A percentile compares a stretch with the other conserved stretches of the same genome.
Evolutionary conservation across 2,888 invertebrate species (phyloP).

Genomic region (Andrena flavipes): DNA sequence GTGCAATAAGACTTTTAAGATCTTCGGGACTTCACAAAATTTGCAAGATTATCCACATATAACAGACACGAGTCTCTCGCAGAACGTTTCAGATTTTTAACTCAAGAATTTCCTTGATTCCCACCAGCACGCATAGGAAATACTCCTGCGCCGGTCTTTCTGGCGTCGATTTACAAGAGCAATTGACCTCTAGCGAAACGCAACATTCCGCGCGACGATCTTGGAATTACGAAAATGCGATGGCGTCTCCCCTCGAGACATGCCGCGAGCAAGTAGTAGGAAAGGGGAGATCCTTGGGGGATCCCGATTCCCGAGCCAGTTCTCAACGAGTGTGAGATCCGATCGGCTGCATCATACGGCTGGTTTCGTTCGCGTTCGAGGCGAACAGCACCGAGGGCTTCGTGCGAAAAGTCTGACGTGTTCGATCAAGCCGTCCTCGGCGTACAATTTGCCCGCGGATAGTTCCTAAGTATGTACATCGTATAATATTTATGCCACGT

Average conservation of each 20-base stretch:
- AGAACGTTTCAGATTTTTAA: not conserved
- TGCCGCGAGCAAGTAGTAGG: not conserved
- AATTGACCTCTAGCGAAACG: constrained; percentile 33
- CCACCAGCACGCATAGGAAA: not conserved
- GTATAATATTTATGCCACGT: constrained; percentile 21
- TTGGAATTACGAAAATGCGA: constrained; percentile 28
- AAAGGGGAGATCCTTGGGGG: not conserved
- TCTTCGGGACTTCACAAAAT: too few species aligned
- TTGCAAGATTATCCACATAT: too few species aligned
- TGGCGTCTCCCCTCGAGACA: not conserved
- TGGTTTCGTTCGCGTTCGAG: too few species aligned
- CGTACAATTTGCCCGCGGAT: not conserved
- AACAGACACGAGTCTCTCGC: too few species aligned
- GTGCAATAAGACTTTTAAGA: too few species aligned
- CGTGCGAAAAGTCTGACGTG: constrained; percentile 6
- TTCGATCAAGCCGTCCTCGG: not conserved
- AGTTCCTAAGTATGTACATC: not conserved
- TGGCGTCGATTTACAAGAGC: constrained; percentile 24
- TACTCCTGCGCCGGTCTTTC: not conserved
- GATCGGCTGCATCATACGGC: too few species aligned
- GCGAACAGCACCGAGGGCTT: not conserved
- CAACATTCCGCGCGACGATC: constrained; percentile 2
- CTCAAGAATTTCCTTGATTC: not conserved
- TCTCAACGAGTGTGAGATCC: too few species aligned
- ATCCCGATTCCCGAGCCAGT: too few species aligned